Base-by-base conservation (phyloP, 2,113 vertebrate species). In the Octodon degus region DNA sequence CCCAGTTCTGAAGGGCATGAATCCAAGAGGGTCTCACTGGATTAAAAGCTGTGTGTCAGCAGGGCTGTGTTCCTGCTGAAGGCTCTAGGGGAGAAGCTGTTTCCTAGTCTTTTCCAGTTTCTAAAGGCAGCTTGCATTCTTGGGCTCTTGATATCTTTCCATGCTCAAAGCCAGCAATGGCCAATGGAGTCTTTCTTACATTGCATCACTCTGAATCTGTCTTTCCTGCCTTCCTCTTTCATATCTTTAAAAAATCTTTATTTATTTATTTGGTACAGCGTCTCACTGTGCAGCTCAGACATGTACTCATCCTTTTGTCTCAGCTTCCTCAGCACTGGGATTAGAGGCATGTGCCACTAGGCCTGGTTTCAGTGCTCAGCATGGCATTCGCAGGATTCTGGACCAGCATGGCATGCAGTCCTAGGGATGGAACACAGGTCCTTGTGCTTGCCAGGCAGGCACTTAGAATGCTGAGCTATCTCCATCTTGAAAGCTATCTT, bases 21-120 rank as follows among this genome's bases (percentile, higher is more conserved):
- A 53, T 83, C 72, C 58, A 83, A 92, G 91, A 88, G 14, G 11
- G 34, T 96, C 47, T 86, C 74, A 34, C 13, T 30, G 53, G 62
- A 58, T 67, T 94, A 86, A 95, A 90, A 84, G 32, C 50, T 93
- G 82, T 76, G 30, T 37, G 32, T 58, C 47, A 77, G 74, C 62
- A 86, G 34, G 58, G 8, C 43, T 85, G 83, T 22, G 63, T 89
- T 90, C 55, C 86, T 90, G 82, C 72, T 74, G 34, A 22, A 90
- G 82, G 43, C 55, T 79, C 67, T 25, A 53, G 19, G 77, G 91
- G 60, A 83, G 74, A 92, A 95, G 62, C 82, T 16, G 24, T 43
- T 93, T 91, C 40, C 62, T 22, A 58, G 30, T 5, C 68, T 37
- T 77, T 88, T 92, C 55, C 67, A 84, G 85, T 19, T 89, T 97